Conservation (phyloP, 2,797 vertebrate species). For the Halcyon chelicuti region DNA sequence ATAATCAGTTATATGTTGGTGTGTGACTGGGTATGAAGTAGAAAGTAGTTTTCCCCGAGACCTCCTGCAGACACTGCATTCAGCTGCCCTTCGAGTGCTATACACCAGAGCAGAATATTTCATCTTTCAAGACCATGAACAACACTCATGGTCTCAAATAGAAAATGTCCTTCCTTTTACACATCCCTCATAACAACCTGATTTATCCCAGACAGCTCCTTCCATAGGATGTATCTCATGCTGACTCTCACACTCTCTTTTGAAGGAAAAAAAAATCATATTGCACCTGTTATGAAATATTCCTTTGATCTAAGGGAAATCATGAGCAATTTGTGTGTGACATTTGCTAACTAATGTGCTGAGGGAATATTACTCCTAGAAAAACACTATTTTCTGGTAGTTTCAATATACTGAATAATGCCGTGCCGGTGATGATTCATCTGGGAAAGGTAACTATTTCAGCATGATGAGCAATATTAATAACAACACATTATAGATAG, state of each 20-base stretch:
- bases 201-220: slow-evolving; percentile 55
- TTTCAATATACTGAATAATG: slow-evolving; percentile 65
- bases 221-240: slow-evolving; percentile 10
- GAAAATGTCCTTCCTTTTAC: slow-evolving; percentile 52
- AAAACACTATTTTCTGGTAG: slow-evolving; percentile 67
- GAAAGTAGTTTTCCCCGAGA: not conserved
- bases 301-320: slow-evolving; percentile 66
- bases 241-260: slow-evolving; percentile 49
- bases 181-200: slow-evolving; percentile 48
- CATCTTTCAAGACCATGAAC: slow-evolving; percentile 27
- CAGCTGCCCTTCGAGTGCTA: not conserved
- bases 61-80: not conserved
- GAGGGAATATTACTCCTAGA: slow-evolving; percentile 64
- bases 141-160: not conserved
- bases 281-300: slow-evolving; percentile 62
- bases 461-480: slow-evolving; percentile 65
- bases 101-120: not conserved
- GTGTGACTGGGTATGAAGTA: not conserved
- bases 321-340: slow-evolving; percentile 66
- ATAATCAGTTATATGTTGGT: not conserved
- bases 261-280: slow-evolving; percentile 44
- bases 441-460: slow-evolving; percentile 66
- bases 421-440: slow-evolving; percentile 53
- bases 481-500: slow-evolving; percentile 38
- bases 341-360: slow-evolving; percentile 71